phyloP scores from a whole-genome alignment of 2,797 vertebrate species.

The Delichon dasypus region DNA sequence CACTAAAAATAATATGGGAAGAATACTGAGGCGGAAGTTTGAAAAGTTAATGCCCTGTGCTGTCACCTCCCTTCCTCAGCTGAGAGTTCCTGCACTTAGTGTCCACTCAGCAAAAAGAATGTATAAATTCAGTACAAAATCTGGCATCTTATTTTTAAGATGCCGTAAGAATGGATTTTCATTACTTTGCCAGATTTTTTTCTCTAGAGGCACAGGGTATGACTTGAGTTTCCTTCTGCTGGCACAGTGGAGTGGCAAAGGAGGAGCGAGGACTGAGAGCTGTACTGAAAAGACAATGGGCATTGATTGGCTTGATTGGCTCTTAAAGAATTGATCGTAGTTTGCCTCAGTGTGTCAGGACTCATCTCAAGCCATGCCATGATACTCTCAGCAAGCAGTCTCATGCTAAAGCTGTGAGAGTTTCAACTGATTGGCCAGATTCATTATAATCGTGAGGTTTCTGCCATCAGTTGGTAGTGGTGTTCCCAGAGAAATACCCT shows the following conservation, averaged over 20 bases:
- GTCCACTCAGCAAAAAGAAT: neutral
- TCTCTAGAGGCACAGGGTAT: neutral
- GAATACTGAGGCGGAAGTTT: neutral
- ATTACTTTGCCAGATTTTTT: neutral
- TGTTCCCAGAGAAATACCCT: neutral
- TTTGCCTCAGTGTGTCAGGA: neutral
- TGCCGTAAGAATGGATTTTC: neutral
- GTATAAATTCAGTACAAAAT: neutral
- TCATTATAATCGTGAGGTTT: neutral
- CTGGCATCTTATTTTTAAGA: neutral
- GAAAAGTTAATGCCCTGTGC: neutral
- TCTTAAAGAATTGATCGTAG: accelerated
- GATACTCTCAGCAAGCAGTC: neutral
- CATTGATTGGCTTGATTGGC: neutral
- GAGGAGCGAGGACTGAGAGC: accelerated
- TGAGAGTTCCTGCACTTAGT: neutral
- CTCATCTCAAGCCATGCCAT: neutral
- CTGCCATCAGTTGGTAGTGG: accelerated
- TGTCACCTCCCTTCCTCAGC: neutral
- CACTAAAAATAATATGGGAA: conserved; percentile 19
- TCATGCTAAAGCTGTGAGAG: neutral
- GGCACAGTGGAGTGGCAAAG: neutral
- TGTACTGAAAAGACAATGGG: neutral
- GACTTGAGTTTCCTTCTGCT: neutral
- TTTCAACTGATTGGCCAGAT: neutral